Percentiles rank a stretch among this genome's conserved stretches.
Evolutionary conservation across 2,797 vertebrate genomes (phyloP).

Genomic region (Falco naumanni): DNA sequence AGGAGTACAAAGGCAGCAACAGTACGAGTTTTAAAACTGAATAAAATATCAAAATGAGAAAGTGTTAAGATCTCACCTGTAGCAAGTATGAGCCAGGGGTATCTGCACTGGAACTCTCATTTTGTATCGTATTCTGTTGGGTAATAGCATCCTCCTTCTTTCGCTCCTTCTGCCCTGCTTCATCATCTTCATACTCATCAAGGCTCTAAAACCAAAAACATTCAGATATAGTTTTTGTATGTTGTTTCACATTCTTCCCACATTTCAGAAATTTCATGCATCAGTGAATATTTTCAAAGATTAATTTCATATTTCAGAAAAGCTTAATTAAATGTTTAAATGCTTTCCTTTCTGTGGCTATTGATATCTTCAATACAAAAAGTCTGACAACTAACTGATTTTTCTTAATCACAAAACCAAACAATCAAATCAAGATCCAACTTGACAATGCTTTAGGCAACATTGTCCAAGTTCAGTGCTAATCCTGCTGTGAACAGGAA

Average conservation of each 20-base stretch:
- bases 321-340: neutral
- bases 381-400: neutral
- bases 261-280: neutral
- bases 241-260: neutral
- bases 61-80: conserved; percentile 78
- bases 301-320: neutral
- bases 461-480: rapidly evolving
- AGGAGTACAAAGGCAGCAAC: neutral
- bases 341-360: neutral
- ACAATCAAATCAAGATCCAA: neutral
- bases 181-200: conserved; percentile 95
- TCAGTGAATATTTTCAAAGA: neutral
- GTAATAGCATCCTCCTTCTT: conserved; percentile 89
- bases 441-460: neutral
- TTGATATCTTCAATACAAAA: neutral
- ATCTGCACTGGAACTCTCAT: conserved; percentile 86
- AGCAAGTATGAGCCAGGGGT: conserved; percentile 74
- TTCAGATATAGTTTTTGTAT: neutral
- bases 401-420: neutral
- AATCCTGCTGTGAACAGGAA: neutral
- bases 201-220: conserved; percentile 82
- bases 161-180: conserved; percentile 86
- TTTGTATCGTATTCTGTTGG: conserved; percentile 93
- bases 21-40: neutral
- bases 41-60: neutral